Evolutionary conservation across 2,888 invertebrate species (phyloP), one percentile per base, ranked within the genome.

Genomic region (Caenorhabditis zanzibari): DNA sequence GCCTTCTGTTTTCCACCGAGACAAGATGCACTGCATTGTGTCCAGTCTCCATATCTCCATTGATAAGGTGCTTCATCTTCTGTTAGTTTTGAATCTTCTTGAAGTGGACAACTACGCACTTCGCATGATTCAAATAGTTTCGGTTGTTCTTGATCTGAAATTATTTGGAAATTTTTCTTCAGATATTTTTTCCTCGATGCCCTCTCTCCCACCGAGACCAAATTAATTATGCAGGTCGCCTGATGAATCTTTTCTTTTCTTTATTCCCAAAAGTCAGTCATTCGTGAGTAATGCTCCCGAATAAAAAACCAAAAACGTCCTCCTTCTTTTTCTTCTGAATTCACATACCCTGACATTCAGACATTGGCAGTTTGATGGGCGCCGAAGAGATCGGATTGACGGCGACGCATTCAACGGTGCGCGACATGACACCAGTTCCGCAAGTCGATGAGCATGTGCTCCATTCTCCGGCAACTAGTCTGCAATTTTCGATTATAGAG

Each of bases 1-100:
- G 91, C 90, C 49, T 85, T 89, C 76, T 91, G 91, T 54, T 89
- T 86, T 26, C 91, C 93, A 89, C 97, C 97, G 1, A 97, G 94
- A 92, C 98, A 98, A 10, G 96, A 96, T 0, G 96, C 96, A 91
- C 96, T 97, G 94, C 98, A 98, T 83, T 96, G 96, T n/a, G 88
- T 86, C 91, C 91, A 92, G 35, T 90, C 90, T 0, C 91, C 90
- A 72, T 83, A 88, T 56, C 90, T 87, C 92, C 92, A 92, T 76
- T 81, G 80, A 49, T 49, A 76, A n/a, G 85, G 84, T 35, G 84
- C 59, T 22, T 73, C 69, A 41, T 85, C 86, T 47, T 77, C 74
- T 0, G 56, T 76, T 16, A 81, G 16, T 49, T 88, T 88, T 28
- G 85, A 69, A 22, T 88, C 88, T 64, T 88, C 88, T 59, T 88